Base-by-base conservation (phyloP, 30 jellyfish, hydroid and myxozoan species). In the Pseudorhiza aurosa region DNA sequence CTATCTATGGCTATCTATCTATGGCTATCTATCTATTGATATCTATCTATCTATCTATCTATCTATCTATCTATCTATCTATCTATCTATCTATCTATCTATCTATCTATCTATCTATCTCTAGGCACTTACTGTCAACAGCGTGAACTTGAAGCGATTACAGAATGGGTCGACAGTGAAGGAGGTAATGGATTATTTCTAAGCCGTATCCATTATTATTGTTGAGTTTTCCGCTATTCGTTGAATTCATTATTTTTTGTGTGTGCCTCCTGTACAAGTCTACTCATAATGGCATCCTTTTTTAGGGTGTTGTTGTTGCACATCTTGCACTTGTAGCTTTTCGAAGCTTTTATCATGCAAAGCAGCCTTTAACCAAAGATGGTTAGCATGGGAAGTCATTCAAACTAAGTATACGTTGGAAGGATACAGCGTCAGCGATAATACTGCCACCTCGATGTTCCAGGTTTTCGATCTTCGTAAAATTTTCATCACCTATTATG, bases 301-400 rank as follows among this genome's bases (percentile, higher is more conserved):
- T 12, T 24, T 8, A 32, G 75, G 60, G 10, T 73, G 91, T 53
- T 80, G 96, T 42, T 90, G 91, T 58, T 83, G 98, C 65, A 83
- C 91, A 39, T 83, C 87, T 8, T 40, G 78, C 2, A 53, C 84
- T 0, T 95, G 98, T 21, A 88, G 81, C 31, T 29, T 79, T 21
- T 44, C 73, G 27, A 63, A 59, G 44, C 33, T 90, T 44, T 56
- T 90, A 60, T 90, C 98, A 14, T 85, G 91, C 45, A 90, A 85
- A 51, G 94, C 96, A n/a, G 93, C 96, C 11, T 90, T 90, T 58
- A 72, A 83, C 32, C 94, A 76, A 53, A 88, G 96, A 35, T 90
- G 98, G 98, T 60, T 90, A 27, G 98, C 98, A n/a, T 90, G 98
- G 98, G 98, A 90, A 53, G 98, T 90, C 60, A 78, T 83, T 24